Base-by-base conservation (phyloP, 1,140 invertebrate genomes). In the Lethrus apterus region DNA sequence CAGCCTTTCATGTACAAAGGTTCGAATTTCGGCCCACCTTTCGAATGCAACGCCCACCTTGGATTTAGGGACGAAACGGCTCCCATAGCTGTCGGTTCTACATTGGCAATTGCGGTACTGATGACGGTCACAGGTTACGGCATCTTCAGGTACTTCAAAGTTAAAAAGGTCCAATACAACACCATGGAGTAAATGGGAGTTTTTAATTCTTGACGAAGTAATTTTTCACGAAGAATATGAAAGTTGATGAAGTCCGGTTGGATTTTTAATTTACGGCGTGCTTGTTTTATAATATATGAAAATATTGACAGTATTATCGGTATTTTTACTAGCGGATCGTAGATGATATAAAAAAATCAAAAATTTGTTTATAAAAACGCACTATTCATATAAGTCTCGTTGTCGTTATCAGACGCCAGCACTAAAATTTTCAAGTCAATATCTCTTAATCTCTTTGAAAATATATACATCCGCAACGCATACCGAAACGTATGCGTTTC, bases 161-260 rank as follows among this genome's bases (percentile, higher is more conserved):
- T 91, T 19, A 91, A 91, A 67, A 91, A 90, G 62, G 86, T 92
- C 3, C 86, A 91, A 59, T 93, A 93, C 64, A 89, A 89, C 59
- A 91, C 86, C 1, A 93, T 93, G 89, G 86, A 91, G 64, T 93
- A 83, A 78, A 53, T 35, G 21, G 11, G 8, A 20, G 14, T 5
- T 9, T 15, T 11, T 10, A 33, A 33, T 33, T n/a, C n/a, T n/a
- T n/a, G n/a, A n/a, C n/a, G n/a, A n/a, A n/a, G n/a, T n/a, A n/a
- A n/a, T n/a, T n/a, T 33, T 11, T 35, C 3, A 13, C 21, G 13
- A 26, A 24, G 40, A 4, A 36, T 18, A 14, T 17, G 15, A 14
- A 10, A 34, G 3, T 13, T 11, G 17, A 11, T 7, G 18, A 21
- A 19, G 10, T 26, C n/a, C 24, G 24, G 18, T 20, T 18, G 18